A percentile compares a stretch with the other conserved stretches of the same genome.
Conservation (phyloP, 2,113 vertebrate species). For the Callithrix jacchus region DNA sequence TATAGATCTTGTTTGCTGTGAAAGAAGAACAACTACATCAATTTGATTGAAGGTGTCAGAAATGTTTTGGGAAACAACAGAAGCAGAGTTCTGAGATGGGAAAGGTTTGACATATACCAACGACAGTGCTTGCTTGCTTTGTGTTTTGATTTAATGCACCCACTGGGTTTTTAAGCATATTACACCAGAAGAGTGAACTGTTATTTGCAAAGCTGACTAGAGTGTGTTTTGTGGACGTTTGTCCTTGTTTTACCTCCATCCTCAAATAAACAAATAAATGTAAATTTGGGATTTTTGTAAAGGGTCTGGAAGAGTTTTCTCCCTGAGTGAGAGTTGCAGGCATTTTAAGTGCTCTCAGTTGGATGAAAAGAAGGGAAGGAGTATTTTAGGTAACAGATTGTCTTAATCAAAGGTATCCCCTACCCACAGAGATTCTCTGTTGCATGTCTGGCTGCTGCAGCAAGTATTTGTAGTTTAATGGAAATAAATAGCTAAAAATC, state of each 20-base stretch:
- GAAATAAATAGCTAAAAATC: slow-evolving; percentile 52
- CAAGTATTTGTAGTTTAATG: slow-evolving; percentile 46
- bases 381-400: not conserved
- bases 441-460: not conserved
- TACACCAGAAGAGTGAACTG: not conserved
- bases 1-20: slow-evolving; percentile 31
- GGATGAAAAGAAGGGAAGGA: not conserved
- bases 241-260: not conserved
- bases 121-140: not conserved
- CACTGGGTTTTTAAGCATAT: slow-evolving; percentile 4
- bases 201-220: slow-evolving; percentile 39
- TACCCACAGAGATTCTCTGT: not conserved
- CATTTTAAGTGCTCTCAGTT: not conserved
- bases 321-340: not conserved
- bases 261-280: not conserved
- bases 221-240: not conserved
- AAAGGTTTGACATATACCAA: slow-evolving; percentile 50
- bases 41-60: slow-evolving; percentile 59
- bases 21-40: slow-evolving; percentile 62
- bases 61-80: slow-evolving; percentile 51
- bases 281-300: not conserved
- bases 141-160: slow-evolving; percentile 58
- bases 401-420: slow-evolving; percentile 37
- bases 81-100: slow-evolving; percentile 50
- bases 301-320: not conserved